phyloP scores from a whole-genome alignment of 2,888 invertebrate genomes.

The Tanytarsus gracilentus region DNA sequence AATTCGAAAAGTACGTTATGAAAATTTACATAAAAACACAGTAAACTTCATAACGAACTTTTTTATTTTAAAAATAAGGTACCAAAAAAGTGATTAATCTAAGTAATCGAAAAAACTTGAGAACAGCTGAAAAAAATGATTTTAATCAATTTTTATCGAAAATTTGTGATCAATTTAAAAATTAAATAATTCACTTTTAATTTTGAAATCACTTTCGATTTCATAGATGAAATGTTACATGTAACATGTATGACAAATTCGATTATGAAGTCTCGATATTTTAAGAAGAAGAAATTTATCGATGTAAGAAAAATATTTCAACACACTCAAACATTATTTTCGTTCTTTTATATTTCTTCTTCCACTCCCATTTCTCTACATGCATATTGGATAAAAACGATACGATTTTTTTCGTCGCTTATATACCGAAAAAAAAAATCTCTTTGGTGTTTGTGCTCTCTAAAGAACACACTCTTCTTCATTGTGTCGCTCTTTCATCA shows the following conservation, averaged over 20 bases:
- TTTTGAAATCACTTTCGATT: no score
- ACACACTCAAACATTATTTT: not conserved
- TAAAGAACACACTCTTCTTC: not conserved
- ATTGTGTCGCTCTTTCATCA: not conserved
- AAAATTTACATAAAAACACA: no score
- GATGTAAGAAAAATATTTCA: not conserved
- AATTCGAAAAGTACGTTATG: no score
- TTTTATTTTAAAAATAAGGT: no score
- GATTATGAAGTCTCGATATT: no score
- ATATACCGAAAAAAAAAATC: not conserved
- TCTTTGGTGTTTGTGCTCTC: not conserved
- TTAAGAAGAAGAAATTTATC: no score
- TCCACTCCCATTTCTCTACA: slow-evolving; percentile 22
- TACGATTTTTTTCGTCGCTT: not conserved
- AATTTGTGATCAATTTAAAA: not conserved
- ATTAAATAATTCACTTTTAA: not conserved
- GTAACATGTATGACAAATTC: not conserved
- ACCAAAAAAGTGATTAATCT: no score
- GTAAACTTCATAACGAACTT: no score
- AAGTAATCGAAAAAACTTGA: no score
- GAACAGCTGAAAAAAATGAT: no score
- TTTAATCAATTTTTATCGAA: not conserved
- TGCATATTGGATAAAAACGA: not conserved
- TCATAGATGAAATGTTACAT: not conserved
- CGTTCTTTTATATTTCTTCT: no score